These are phyloP conservation scores for Callopanchax toddi DNA, from an alignment of 2,113 vertebrate species.

Conservation along the genomic window DNA sequence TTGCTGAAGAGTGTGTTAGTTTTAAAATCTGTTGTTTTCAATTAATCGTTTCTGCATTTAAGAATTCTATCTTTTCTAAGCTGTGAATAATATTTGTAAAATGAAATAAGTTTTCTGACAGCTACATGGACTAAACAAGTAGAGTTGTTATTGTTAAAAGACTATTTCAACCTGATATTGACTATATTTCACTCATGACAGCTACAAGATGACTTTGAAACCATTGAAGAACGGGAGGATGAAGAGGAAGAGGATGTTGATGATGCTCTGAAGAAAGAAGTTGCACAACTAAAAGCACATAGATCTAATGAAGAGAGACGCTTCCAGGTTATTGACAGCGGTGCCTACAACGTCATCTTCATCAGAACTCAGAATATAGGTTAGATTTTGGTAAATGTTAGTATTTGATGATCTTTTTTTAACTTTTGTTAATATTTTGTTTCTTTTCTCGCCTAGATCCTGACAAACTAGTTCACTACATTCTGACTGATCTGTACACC, in stretches of 20 bases:
- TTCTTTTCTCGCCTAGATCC: slow-evolving; percentile 78
- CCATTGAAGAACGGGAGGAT: slow-evolving; percentile 72
- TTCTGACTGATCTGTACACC: slow-evolving; percentile 88
- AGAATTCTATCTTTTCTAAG: too few species aligned
- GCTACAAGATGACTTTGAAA: slow-evolving; percentile 77
- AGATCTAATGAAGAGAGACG: slow-evolving; percentile 82
- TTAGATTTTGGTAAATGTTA: slow-evolving; percentile 39
- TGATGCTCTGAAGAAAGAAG: slow-evolving; percentile 90
- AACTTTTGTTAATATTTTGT: not conserved
- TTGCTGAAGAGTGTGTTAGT: too few species aligned
- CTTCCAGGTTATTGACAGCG: slow-evolving; percentile 91
- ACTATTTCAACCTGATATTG: not conserved
- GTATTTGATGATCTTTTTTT: not conserved
- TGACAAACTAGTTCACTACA: slow-evolving; percentile 90
- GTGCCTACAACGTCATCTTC: slow-evolving; percentile 95
- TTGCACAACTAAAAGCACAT: slow-evolving; percentile 83
- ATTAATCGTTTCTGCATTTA: too few species aligned
- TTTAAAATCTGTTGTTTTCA: too few species aligned
- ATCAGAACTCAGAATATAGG: slow-evolving; percentile 90
- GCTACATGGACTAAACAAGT: too few species aligned
- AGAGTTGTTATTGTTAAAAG: too few species aligned
- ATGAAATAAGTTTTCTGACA: too few species aligned
- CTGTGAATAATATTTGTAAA: too few species aligned
- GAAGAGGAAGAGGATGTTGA: slow-evolving; percentile 86
- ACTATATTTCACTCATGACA: slow-evolving; percentile 25